Evolutionary conservation across 1,140 invertebrate species (phyloP).

Genomic region (Mactra quadrangularis): DNA sequence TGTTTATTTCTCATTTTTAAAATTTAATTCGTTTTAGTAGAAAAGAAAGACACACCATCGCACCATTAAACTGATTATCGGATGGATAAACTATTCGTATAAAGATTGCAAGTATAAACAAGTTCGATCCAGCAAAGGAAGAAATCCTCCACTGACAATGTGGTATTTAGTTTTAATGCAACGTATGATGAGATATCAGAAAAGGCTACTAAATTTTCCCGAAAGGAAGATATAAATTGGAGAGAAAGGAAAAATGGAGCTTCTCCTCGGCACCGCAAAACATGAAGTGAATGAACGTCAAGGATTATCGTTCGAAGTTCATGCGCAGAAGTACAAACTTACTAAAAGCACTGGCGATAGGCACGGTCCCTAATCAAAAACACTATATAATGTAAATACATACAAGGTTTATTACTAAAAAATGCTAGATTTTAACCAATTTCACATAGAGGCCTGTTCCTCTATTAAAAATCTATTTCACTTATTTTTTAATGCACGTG

Average conservation of each 20-base stretch:
- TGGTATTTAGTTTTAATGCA: slow-evolving; percentile 1
- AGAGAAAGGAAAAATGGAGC: slow-evolving; percentile 15
- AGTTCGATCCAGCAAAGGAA: slow-evolving; percentile 1
- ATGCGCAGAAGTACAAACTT: not conserved
- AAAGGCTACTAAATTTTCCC: slow-evolving; percentile 9
- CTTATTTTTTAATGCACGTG: no score
- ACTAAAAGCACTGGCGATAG: no score
- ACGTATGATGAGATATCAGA: slow-evolving; percentile 15
- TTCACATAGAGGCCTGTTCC: no score
- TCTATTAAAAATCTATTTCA: no score
- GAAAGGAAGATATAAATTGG: slow-evolving; percentile 9
- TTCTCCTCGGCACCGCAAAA: slow-evolving; percentile 8
- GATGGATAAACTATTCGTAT: slow-evolving; percentile 11
- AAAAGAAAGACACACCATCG: slow-evolving; percentile 3
- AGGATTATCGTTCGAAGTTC: not conserved
- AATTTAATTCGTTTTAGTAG: slow-evolving; percentile 5
- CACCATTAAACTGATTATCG: not conserved
- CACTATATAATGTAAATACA: no score
- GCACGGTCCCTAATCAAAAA: no score
- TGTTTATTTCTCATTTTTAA: no score
- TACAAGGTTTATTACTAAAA: no score
- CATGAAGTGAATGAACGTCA: not conserved
- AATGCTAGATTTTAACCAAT: no score
- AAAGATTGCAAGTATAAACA: slow-evolving; percentile 20
- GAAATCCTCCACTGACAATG: slow-evolving; percentile 10